Conservation (phyloP, 53 echinoderm and acorn worm genomes). For the Temnopleurus reevesii region DNA sequence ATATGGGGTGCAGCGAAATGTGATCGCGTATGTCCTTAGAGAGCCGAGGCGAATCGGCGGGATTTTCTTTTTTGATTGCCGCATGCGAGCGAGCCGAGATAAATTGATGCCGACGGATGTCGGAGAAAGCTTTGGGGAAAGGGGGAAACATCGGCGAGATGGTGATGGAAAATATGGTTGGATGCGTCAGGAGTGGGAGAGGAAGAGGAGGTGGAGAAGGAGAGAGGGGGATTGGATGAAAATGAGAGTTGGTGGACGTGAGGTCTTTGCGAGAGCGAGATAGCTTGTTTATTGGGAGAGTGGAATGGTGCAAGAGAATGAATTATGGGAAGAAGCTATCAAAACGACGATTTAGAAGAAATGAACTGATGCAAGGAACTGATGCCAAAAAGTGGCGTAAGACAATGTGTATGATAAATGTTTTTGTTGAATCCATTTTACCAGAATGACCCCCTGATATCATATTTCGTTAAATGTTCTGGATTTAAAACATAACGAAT, state of each 20-base stretch:
- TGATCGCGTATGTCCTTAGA: slow-evolving; percentile 44
- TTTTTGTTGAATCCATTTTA: too few species aligned
- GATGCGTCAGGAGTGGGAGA: neutral
- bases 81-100: slow-evolving; percentile 38
- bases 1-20: slow-evolving; percentile 55
- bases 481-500: too few species aligned
- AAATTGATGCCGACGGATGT: slow-evolving; percentile 45
- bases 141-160: neutral
- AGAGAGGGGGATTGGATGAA: neutral
- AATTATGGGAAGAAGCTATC: neutral
- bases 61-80: slow-evolving; percentile 49
- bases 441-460: too few species aligned
- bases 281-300: neutral
- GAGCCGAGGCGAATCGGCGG: slow-evolving; percentile 43
- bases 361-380: too few species aligned
- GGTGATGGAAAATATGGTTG: neutral
- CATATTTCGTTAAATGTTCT: too few species aligned
- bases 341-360: too few species aligned
- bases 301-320: neutral
- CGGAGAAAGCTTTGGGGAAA: slow-evolving; percentile 23
- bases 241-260: neutral
- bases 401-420: too few species aligned
- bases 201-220: neutral
- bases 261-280: neutral
- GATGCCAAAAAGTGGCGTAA: too few species aligned